phyloP scores from a whole-genome alignment of 2,113 vertebrate species.

The Alethe diademata region DNA sequence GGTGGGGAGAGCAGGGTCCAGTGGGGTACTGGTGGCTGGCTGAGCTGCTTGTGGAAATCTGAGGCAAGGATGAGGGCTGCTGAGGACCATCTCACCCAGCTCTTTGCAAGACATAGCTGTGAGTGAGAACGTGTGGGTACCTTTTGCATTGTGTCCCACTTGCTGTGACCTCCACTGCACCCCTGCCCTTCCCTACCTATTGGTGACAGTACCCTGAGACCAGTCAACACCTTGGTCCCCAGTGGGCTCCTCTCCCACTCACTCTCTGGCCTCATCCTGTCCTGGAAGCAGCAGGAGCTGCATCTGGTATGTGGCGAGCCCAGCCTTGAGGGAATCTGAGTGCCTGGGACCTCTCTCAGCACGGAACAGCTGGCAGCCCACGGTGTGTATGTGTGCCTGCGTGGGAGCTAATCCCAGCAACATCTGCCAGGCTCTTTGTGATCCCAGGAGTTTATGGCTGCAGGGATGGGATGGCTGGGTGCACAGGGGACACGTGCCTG shows the following conservation, averaged over 20 bases:
- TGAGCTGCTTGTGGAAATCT: not conserved
- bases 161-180: not conserved
- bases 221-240: not conserved
- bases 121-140: rapidly evolving
- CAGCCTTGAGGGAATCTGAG: rapidly evolving
- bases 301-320: rapidly evolving
- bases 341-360: not conserved
- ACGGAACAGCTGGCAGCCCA: not conserved
- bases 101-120: not conserved
- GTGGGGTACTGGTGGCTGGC: not conserved
- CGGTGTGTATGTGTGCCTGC: rapidly evolving
- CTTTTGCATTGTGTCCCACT: not conserved
- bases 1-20: not conserved
- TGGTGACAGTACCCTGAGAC: not conserved
- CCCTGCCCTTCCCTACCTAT: not conserved
- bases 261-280: not conserved
- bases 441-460: not conserved
- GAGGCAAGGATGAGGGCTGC: not conserved
- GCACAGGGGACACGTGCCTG: not conserved
- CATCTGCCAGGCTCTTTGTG: not conserved
- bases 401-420: constrained; percentile 34
- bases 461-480: not conserved
- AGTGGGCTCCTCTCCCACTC: not conserved
- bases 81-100: not conserved
- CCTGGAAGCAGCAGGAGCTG: not conserved